These are phyloP conservation scores for Brachionus angularis DNA, from an alignment of 1,140 invertebrate species.

Conservation along the genomic window DNA sequence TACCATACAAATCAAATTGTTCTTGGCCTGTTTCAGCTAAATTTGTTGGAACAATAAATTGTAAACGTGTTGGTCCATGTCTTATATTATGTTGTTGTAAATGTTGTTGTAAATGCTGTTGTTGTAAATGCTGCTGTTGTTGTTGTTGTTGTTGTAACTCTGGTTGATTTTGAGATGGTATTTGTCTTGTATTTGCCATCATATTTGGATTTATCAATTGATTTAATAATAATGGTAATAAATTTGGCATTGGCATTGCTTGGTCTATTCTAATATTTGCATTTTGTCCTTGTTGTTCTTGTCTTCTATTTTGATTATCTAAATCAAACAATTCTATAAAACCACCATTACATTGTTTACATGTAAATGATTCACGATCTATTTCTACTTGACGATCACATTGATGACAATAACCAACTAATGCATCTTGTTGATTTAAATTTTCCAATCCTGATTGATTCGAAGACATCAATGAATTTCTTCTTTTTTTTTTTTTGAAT, in stretches of 20 bases:
- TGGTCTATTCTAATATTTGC: background rate
- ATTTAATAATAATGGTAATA: background rate
- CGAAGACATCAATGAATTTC: too few species aligned
- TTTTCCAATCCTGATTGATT: too few species aligned
- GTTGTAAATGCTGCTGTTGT: too few species aligned
- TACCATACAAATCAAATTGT: conserved; percentile 39
- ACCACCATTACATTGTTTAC: conserved; percentile 29
- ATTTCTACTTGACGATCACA: conserved; percentile 41
- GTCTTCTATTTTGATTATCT: too few species aligned
- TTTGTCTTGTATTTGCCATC: background rate
- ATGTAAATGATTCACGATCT: background rate
- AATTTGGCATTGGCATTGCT: background rate
- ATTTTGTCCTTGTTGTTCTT: background rate
- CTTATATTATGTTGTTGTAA: too few species aligned
- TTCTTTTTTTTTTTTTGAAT: too few species aligned
- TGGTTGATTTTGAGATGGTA: background rate
- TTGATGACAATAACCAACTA: conserved; percentile 34
- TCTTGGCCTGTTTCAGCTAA: conserved; percentile 7
- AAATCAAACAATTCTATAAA: conserved; percentile 44
- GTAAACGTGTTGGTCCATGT: background rate
- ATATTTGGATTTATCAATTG: background rate
- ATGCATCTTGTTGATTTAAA: too few species aligned
- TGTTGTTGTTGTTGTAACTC: too few species aligned
- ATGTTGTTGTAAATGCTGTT: too few species aligned
- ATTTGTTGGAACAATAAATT: conserved; percentile 21